Evolutionary conservation across 1,140 invertebrate genomes (phyloP), one percentile per base, ranked within the genome.

Genomic region (Himalopsyche phryganea): DNA sequence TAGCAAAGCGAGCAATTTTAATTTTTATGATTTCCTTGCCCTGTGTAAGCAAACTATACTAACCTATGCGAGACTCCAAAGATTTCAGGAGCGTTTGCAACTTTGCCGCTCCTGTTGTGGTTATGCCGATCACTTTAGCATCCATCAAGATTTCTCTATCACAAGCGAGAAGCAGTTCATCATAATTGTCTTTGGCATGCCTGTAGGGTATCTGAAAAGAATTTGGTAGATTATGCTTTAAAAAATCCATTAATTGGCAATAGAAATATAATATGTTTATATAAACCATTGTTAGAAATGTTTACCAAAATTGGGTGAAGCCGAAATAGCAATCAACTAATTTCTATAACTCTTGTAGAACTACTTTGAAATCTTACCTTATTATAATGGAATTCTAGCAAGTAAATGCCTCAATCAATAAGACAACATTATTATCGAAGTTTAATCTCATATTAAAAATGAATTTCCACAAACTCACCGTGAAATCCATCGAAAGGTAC

Each of bases 51-150:
- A n/a, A n/a, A n/a, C n/a, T n/a, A n/a, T n/a, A n/a, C n/a, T n/a
- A n/a, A 81, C 80, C 75, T 52, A 91, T 85, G 57, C 81, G 76
- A 32, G 85, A 80, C 44, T 79, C 70, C 14, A 92, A 64, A 11
- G 77, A 67, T 48, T 81, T 68, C 13, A 92, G 67, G 9, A 87
- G 58, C n/a, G 79, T 76, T 23, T 81, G 79, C n/a, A 83, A 68
- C 45, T 83, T 80, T 4, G 89, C 88, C 1, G 89, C 89, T 42
- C 83, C 85, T 9, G 86, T 87, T 2, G 89, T 92, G 0, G 90
- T 92, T 80, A 91, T 85, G 7, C 87, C 90, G 28, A 92, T 68
- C 11, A 90, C 73, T 53, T 76, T 65, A 28, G 65, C 60, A 11
- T 66, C 14, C 57, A 64, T 67, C 61, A 83, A 61, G 13, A 75